Conservation (phyloP, 2,888 invertebrate genomes). For the Ypsolopha scabrella region DNA sequence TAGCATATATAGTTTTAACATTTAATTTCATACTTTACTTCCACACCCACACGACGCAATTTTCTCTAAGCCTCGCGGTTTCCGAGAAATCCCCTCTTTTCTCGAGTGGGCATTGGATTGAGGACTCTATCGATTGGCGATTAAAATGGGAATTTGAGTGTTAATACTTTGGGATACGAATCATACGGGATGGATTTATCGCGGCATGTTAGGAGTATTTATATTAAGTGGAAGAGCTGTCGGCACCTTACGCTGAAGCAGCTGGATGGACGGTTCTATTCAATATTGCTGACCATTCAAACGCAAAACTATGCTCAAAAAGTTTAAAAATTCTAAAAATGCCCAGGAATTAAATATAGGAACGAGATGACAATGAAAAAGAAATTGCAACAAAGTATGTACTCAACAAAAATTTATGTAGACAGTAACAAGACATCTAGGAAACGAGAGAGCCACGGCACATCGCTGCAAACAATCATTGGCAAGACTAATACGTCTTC, state of each 20-base stretch:
- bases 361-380: too few species aligned
- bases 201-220: conserved; percentile 59
- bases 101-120: conserved; percentile 27
- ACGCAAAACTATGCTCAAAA: too few species aligned
- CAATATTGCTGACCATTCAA: conserved; percentile 25
- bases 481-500: too few species aligned
- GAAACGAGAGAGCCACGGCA: too few species aligned
- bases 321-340: too few species aligned
- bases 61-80: conserved; percentile 13
- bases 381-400: too few species aligned
- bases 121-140: conserved; percentile 42
- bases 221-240: conserved; percentile 67
- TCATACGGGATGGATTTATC: conserved; percentile 53
- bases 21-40: conserved; percentile 17
- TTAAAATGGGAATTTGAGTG: conserved; percentile 46
- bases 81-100: conserved; percentile 18
- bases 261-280: conserved; percentile 53
- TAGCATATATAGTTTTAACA: too few species aligned
- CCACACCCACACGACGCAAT: conserved; percentile 18
- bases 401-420: too few species aligned
- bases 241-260: conserved; percentile 56
- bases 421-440: too few species aligned
- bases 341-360: too few species aligned
- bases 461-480: too few species aligned
- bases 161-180: conserved; percentile 34